phyloP scores from a whole-genome alignment of 2,888 invertebrate species.

The Tortricodes alternella region DNA sequence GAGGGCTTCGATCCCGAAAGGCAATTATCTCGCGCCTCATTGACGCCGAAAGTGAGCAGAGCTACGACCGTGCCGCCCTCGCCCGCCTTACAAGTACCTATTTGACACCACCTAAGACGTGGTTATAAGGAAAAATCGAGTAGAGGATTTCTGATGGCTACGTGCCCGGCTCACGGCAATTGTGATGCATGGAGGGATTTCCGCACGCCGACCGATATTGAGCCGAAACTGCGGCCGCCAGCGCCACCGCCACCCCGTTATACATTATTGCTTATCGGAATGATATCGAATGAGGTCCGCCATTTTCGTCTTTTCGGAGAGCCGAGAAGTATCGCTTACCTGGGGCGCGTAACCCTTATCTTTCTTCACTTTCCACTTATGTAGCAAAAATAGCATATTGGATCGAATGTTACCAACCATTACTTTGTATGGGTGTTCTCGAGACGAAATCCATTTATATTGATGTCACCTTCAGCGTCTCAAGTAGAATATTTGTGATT shows the following conservation, averaged over 20 bases:
- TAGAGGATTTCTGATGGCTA: conserved; percentile 63
- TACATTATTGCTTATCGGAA: conserved; percentile 69
- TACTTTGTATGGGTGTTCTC: conserved; percentile 27
- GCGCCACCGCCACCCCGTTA: conserved; percentile 46
- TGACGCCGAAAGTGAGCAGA: conserved; percentile 74
- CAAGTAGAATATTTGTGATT: conserved; percentile 33
- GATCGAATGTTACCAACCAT: conserved; percentile 34
- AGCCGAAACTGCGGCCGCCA: conserved; percentile 54
- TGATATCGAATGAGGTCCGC: conserved; percentile 66
- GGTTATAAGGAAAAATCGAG: conserved; percentile 71
- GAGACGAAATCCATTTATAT: conserved; percentile 19
- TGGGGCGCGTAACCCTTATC: conserved; percentile 51
- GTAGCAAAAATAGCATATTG: conserved; percentile 39
- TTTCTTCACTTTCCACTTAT: conserved; percentile 47
- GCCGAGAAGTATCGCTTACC: conserved; percentile 55
- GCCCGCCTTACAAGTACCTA: conserved; percentile 64
- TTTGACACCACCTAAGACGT: conserved; percentile 68
- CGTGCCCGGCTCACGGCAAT: conserved; percentile 68
- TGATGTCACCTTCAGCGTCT: conserved; percentile 9
- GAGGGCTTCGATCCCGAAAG: conserved; percentile 76
- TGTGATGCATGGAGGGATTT: conserved; percentile 72
- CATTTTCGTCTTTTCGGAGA: conserved; percentile 59
- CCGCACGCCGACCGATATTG: conserved; percentile 65
- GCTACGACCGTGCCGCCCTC: conserved; percentile 50
- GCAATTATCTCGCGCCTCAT: conserved; percentile 81